Percentiles rank a stretch among this genome's conserved stretches.
Conservation (phyloP, 2,113 vertebrate genomes). For the Spheniscus mendiculus region DNA sequence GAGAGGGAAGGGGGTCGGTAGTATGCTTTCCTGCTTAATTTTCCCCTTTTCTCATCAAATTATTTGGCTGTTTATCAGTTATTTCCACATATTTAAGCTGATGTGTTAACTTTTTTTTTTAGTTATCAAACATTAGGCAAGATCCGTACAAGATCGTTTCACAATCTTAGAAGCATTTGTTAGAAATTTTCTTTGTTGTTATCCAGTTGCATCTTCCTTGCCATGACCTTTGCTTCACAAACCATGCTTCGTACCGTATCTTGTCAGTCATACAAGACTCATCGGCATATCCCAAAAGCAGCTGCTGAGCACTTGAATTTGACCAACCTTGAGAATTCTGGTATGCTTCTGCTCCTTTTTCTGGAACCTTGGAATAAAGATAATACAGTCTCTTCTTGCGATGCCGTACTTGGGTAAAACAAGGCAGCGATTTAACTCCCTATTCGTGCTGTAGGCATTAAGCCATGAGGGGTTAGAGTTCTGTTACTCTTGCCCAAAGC, state of each 20-base stretch:
- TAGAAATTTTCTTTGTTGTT: neutral
- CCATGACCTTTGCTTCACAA: neutral
- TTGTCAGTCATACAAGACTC: neutral
- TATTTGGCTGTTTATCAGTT: neutral
- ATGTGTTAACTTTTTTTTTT: neutral
- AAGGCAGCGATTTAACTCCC: neutral
- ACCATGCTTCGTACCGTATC: neutral
- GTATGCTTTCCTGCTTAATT: neutral
- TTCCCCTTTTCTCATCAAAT: neutral
- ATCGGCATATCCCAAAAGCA: neutral
- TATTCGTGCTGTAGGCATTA: neutral
- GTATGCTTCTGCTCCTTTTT: neutral
- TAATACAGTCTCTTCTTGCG: neutral
- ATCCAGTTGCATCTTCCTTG: neutral
- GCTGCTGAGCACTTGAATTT: neutral
- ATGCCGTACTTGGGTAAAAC: rapidly evolving
- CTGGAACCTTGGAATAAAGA: neutral
- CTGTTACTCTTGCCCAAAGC: neutral
- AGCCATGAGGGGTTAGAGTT: neutral
- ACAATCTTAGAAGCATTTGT: neutral
- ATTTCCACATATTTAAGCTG: neutral
- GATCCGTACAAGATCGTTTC: neutral
- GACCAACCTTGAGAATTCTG: neutral
- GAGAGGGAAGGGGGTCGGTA: rapidly evolving
- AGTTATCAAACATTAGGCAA: neutral